Evolutionary conservation across 2,888 invertebrate species (phyloP).

Genomic region (Leptinotarsa juncta): DNA sequence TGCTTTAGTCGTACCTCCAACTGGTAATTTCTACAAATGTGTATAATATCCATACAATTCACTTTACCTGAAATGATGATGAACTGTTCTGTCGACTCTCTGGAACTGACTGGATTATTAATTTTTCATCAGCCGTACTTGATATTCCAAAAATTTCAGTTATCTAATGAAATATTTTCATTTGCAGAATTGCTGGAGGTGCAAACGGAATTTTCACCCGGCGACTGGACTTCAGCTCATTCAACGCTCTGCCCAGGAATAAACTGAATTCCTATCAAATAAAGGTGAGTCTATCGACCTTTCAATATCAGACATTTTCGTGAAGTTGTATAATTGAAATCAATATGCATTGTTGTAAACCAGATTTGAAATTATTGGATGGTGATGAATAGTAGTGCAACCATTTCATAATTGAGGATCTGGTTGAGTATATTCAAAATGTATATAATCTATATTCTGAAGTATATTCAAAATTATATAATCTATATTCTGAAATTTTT

Average conservation of each 20-base stretch:
- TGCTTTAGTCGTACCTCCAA: no score
- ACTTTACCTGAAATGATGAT: neutral
- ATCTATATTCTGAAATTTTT: no score
- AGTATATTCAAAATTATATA: no score
- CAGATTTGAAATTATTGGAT: no score
- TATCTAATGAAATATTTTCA: slow-evolving; percentile 47
- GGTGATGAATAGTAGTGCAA: no score
- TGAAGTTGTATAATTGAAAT: neutral
- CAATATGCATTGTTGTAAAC: neutral
- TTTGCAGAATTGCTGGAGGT: slow-evolving; percentile 84
- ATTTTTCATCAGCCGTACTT: no score
- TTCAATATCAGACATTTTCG: neutral
- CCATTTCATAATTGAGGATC: no score
- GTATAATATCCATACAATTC: no score
- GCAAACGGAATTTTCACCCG: slow-evolving; percentile 94
- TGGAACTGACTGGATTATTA: neutral
- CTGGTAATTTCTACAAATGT: no score
- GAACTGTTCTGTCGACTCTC: neutral
- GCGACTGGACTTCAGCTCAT: slow-evolving; percentile 93
- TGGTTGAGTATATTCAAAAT: no score
- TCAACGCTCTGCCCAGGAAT: slow-evolving; percentile 92
- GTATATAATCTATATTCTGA: no score
- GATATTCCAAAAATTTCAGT: neutral
- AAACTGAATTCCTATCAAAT: slow-evolving; percentile 99
- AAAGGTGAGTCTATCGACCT: slow-evolving; percentile 78